A percentile compares a stretch with the other conserved stretches of the same genome.
These are phyloP conservation scores for Ceratothoa steindachneri DNA, from an alignment of 2,888 invertebrate species.

Conservation along the genomic window DNA sequence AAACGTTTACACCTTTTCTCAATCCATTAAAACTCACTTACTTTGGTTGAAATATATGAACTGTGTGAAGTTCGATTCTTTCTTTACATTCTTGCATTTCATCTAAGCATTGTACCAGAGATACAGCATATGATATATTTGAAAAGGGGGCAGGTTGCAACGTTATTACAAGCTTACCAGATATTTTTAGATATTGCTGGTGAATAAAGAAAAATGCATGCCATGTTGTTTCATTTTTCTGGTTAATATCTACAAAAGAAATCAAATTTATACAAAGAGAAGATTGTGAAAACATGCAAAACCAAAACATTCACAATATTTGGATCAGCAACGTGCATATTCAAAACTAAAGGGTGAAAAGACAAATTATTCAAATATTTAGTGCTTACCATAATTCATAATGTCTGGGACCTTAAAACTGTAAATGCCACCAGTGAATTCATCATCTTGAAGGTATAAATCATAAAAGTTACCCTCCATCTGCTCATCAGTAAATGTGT, in stretches of 20 bases:
- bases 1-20: too few relatives aligned
- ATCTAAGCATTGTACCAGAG: not conserved
- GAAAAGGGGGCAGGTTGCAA: constrained; percentile 2
- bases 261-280: not conserved
- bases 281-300: not conserved
- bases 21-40: too few relatives aligned
- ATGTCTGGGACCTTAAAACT: not conserved
- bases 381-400: not conserved
- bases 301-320: not conserved
- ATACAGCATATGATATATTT: constrained; percentile 4
- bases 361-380: not conserved
- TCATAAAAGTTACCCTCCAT: not conserved
- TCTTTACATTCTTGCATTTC: not conserved
- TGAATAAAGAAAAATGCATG: constrained; percentile 5
- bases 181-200: not conserved
- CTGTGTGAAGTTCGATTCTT: not conserved
- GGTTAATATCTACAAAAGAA: not conserved
- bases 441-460: not conserved
- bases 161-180: not conserved
- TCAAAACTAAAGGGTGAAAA: not conserved
- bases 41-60: not conserved
- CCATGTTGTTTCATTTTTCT: not conserved
- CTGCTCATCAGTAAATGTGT: not conserved
- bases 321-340: not conserved
- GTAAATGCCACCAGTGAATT: not conserved